Evolutionary conservation across 1,140 invertebrate species (phyloP), one percentile per base, ranked within the genome.

Genomic region (Drosophila subobscura): DNA sequence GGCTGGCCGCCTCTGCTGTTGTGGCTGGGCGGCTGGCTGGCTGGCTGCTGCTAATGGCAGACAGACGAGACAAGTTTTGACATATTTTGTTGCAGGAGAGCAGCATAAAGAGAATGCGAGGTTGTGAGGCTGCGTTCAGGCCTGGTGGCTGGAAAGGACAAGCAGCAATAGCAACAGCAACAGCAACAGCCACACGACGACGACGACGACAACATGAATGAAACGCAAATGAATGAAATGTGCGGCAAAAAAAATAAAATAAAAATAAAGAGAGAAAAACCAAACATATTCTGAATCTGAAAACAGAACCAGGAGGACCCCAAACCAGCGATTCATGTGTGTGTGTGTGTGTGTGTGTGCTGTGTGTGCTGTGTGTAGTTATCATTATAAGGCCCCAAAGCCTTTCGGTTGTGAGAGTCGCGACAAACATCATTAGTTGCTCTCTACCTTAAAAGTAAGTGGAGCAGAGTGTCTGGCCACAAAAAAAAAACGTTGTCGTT

Each of bases 31-130:
- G 57, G 64, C 75, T 84, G 81, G 63, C 40, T 60, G 64, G 16
- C 16, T 20, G 71, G 63, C 40, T 60, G 64, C 75, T 84, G 81
- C 80, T 85, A 85, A 85, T 85, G 81, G 81, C 81, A 86, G 81
- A 85, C 81, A 86, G 81, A 88, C 83, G 77, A 86, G 81, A 86
- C 81, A 86, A 86, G 81, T 86, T 86, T 86, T 86, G 81, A 86
- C 81, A 86, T 86, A 88, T 81, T 86, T 88, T 81, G 79, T 75
- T 76, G 50, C 72, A 55, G 49, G 49, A 67, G 57, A 41, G 46
- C 46, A 66, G 33, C 33, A 37, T 37, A 37, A 37, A 37, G 33
- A 10, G 33, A 37, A 37, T 37, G 33, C 33, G 29, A 33, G 27
- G 27, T 2, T 29, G 7, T 2, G 29, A 33, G 33, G 33, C 16